Conservation (phyloP, 2,888 invertebrate genomes). For the Stomorhina lunata region DNA sequence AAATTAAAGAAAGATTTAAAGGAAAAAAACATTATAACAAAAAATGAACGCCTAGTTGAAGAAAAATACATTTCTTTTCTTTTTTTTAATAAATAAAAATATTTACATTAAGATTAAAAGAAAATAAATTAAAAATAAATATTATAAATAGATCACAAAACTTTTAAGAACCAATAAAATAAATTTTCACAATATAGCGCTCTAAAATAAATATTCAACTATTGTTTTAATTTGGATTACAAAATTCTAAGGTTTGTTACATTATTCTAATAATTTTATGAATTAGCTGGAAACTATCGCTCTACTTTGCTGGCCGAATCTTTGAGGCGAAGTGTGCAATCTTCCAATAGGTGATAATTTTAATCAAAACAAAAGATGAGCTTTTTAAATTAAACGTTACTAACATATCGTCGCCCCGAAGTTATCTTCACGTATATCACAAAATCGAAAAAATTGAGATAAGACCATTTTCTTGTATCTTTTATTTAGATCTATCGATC, state of each 20-base stretch:
- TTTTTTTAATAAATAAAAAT: slow-evolving; percentile 34
- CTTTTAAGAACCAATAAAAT: slow-evolving; percentile 63
- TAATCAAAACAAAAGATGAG: too few species aligned
- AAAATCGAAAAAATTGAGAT: too few species aligned
- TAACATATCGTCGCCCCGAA: too few species aligned
- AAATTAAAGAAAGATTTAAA: slow-evolving; percentile 8
- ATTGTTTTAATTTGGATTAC: neutral
- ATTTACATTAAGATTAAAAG: slow-evolving; percentile 25
- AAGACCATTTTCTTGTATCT: too few species aligned
- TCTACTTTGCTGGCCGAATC: too few species aligned
- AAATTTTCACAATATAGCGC: slow-evolving; percentile 64
- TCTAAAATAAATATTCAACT: slow-evolving; percentile 28
- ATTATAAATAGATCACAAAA: slow-evolving; percentile 45
- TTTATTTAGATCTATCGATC: too few species aligned
- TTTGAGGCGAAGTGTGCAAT: too few species aligned
- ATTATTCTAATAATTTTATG: too few species aligned
- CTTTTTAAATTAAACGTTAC: too few species aligned
- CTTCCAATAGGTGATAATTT: too few species aligned
- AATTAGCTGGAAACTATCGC: too few species aligned
- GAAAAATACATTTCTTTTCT: slow-evolving; percentile 6
- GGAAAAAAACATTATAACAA: neutral
- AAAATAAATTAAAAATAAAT: slow-evolving; percentile 12
- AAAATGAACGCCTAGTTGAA: slow-evolving; percentile 44
- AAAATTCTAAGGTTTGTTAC: slow-evolving; percentile 48
- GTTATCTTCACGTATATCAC: too few species aligned